These are phyloP conservation scores for Blastobasis lacticolella DNA, from an alignment of 2,888 invertebrate species.

Conservation along the genomic window DNA sequence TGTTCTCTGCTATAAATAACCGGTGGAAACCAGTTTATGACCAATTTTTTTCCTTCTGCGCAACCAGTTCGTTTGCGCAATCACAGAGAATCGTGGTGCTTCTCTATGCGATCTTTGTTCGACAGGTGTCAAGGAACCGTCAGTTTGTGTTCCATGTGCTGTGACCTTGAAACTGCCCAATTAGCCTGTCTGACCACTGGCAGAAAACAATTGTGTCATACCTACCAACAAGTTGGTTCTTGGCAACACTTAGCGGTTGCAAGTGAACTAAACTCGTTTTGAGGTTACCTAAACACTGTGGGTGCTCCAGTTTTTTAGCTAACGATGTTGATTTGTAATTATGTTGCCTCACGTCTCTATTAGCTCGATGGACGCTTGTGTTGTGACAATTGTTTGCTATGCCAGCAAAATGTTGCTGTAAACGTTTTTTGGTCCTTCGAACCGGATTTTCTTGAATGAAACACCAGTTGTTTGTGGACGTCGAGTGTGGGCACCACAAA, in stretches of 20 bases:
- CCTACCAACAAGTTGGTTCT: conserved; percentile 2
- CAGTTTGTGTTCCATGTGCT: background rate
- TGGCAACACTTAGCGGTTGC: background rate
- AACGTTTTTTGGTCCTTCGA: background rate
- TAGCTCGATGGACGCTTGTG: too few species aligned
- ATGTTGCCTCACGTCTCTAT: background rate
- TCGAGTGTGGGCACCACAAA: too few species aligned
- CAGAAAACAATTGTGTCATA: background rate
- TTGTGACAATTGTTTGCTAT: too few species aligned
- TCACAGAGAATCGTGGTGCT: too few species aligned
- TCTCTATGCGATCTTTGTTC: too few species aligned
- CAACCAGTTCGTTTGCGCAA: too few species aligned
- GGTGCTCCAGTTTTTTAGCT: conserved; percentile 35
- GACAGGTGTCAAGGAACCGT: background rate
- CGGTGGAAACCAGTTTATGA: too few species aligned
- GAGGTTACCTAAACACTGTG: conserved; percentile 38
- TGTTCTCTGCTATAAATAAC: too few species aligned
- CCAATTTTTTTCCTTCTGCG: too few species aligned
- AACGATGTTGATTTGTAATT: conserved; percentile 12
- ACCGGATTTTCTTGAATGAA: background rate
- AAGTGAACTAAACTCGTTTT: conserved; percentile 35
- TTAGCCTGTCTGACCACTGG: background rate
- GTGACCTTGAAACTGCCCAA: background rate
- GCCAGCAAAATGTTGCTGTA: too few species aligned
- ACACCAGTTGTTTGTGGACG: background rate